Evolutionary conservation across 2,113 vertebrate species (phyloP).

Genomic region (Odocoileus hemionus): DNA sequence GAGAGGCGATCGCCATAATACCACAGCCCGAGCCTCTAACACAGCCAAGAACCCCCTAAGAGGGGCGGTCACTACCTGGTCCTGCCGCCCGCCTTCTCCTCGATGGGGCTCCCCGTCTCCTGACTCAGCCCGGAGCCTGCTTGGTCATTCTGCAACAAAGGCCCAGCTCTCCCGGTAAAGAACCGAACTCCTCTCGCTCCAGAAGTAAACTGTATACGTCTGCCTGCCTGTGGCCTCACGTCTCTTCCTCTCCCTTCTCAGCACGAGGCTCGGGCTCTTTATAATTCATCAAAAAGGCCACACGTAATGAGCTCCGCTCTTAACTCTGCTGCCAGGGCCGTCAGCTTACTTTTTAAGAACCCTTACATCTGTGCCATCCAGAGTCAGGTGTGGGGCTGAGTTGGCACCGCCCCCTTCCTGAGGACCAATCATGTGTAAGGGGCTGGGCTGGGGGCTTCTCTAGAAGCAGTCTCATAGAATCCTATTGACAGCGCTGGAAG

Average conservation of each 20-base stretch:
- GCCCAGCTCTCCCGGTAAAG: neutral
- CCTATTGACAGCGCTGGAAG: neutral
- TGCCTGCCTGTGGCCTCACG: neutral
- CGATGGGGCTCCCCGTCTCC: neutral
- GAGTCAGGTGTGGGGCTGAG: neutral
- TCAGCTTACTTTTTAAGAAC: neutral
- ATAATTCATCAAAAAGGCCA: slow-evolving; percentile 76
- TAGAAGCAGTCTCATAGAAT: neutral
- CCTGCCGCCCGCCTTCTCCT: accelerated
- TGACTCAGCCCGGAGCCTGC: neutral
- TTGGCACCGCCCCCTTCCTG: neutral
- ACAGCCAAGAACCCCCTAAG: neutral
- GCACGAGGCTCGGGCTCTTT: slow-evolving; percentile 42
- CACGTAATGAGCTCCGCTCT: slow-evolving; percentile 46
- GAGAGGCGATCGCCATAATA: accelerated
- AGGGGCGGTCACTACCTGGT: neutral
- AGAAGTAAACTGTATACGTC: neutral
- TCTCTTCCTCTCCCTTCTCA: slow-evolving; percentile 42
- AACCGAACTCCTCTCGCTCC: slow-evolving; percentile 45
- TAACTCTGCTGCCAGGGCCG: neutral
- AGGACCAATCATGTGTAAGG: neutral
- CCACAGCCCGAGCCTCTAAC: neutral
- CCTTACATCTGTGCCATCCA: neutral
- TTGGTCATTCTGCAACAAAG: neutral
- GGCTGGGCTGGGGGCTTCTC: neutral